A percentile compares a stretch with the other conserved stretches of the same genome.
Evolutionary conservation across 2,797 vertebrate genomes (phyloP).

Genomic region (Zenarchopterus dispar): DNA sequence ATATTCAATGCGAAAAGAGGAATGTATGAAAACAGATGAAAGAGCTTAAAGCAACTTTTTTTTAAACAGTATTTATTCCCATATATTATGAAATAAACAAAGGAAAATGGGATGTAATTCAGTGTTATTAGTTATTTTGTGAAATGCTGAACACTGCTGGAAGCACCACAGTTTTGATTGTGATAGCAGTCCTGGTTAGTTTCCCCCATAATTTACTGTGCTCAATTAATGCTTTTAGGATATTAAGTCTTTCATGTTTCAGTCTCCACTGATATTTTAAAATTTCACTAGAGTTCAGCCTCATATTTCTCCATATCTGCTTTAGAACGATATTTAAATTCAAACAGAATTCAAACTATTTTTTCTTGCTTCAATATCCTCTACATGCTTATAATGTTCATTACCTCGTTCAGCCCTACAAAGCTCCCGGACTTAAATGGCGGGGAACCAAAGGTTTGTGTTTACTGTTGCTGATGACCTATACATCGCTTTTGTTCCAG

Average conservation of each 20-base stretch:
- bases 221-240: background rate
- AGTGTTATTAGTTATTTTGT: constrained; percentile 28
- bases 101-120: constrained; percentile 20
- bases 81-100: constrained; percentile 38
- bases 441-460: background rate
- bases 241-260: background rate
- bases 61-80: constrained; percentile 68
- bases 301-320: background rate
- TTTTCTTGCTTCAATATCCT: background rate
- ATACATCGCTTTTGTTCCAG: too few species aligned
- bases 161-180: constrained; percentile 24
- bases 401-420: background rate
- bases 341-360: background rate
- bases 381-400: background rate
- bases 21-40: background rate
- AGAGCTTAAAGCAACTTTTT: constrained; percentile 15
- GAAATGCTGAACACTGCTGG: constrained; percentile 39
- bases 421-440: background rate
- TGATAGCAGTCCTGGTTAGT: background rate
- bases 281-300: background rate
- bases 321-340: background rate
- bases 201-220: background rate
- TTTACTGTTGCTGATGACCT: too few species aligned
- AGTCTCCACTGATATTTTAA: background rate
- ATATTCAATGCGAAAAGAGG: background rate